Conservation (phyloP, 2,797 vertebrate species). For the Sciaenops ocellatus region DNA sequence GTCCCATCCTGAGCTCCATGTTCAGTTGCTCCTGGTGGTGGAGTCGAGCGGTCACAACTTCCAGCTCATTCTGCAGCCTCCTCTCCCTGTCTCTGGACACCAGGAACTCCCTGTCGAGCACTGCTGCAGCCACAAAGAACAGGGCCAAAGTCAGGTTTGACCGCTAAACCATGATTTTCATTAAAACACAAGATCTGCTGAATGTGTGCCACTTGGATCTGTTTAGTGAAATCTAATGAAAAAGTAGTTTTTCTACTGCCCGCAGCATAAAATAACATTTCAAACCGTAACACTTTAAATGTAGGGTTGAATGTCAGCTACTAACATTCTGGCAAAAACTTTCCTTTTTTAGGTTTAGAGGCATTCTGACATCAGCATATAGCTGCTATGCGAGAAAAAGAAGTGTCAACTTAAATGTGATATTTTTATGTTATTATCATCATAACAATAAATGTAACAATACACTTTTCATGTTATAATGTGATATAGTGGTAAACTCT, state of each 20-base stretch:
- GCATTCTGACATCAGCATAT: neutral
- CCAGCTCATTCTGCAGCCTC: conserved; percentile 79
- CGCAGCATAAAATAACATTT: conserved; percentile 16
- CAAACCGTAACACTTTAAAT: conserved; percentile 7
- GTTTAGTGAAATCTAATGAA: conserved; percentile 7
- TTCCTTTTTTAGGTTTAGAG: neutral
- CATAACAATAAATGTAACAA: no score
- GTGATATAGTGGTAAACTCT: neutral
- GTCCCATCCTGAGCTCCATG: conserved; percentile 71
- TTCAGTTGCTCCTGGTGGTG: conserved; percentile 76
- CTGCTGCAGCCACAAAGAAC: conserved; percentile 59
- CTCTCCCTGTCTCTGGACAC: conserved; percentile 74
- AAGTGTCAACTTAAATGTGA: no score
- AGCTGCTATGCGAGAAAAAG: no score
- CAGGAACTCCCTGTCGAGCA: conserved; percentile 78
- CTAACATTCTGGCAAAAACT: conserved; percentile 20
- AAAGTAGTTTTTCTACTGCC: conserved; percentile 1
- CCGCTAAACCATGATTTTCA: neutral
- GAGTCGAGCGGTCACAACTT: conserved; percentile 62
- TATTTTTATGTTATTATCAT: no score
- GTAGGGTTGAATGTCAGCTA: conserved; percentile 8
- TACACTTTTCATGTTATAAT: no score
- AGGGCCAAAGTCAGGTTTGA: conserved; percentile 1
- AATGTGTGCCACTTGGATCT: neutral
- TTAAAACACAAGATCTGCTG: conserved; percentile 1